These are phyloP conservation scores for Hippoglossus hippoglossus DNA, from an alignment of 2,797 vertebrate species.

Conservation along the genomic window DNA sequence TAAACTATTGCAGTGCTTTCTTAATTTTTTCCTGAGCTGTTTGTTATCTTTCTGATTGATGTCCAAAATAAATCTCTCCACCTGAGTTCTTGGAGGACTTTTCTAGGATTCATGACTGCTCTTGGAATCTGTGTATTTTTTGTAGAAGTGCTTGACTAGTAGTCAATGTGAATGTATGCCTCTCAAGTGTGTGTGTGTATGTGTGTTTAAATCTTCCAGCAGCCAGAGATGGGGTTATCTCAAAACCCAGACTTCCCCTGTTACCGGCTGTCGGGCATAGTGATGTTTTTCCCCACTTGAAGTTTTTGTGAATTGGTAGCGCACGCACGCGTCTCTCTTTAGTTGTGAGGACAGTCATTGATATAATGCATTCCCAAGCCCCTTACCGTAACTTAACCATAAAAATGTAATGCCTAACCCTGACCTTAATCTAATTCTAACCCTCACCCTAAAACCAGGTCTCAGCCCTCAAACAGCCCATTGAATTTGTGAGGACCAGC, in stretches of 20 bases:
- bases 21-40: not conserved
- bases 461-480: too few species aligned
- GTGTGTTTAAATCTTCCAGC: conserved; percentile 31
- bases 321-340: conserved; percentile 9
- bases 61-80: conserved; percentile 15
- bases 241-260: conserved; percentile 48
- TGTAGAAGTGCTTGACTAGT: conserved; percentile 1
- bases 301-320: conserved; percentile 34
- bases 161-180: conserved; percentile 3
- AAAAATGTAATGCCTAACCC: too few species aligned
- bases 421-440: too few species aligned
- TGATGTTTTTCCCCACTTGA: conserved; percentile 21
- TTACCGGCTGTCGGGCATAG: conserved; percentile 43
- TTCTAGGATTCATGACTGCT: conserved; percentile 28
- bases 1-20: not conserved
- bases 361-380: too few species aligned
- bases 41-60: conserved; percentile 6
- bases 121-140: conserved; percentile 18
- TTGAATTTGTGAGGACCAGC: too few species aligned
- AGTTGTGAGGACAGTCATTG: too few species aligned
- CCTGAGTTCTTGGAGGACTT: conserved; percentile 3
- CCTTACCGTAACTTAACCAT: too few species aligned
- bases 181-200: conserved; percentile 10
- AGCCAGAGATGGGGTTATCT: conserved; percentile 59
- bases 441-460: too few species aligned